A percentile compares a stretch with the other conserved stretches of the same genome.
Evolutionary conservation across 2,113 vertebrate genomes (phyloP).

Genomic region (Oryzias melastigma): DNA sequence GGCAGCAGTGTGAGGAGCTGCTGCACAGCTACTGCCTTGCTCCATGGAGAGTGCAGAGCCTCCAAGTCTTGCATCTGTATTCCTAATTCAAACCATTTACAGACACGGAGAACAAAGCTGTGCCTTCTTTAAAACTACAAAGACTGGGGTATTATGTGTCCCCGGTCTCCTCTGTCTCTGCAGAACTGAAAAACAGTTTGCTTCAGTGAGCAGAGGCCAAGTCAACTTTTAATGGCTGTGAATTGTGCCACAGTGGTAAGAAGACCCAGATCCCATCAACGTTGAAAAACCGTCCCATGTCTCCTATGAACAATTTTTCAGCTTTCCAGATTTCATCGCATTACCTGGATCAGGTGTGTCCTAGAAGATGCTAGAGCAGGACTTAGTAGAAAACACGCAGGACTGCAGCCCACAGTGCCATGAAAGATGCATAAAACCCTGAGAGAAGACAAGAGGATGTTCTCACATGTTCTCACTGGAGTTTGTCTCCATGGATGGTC

Average conservation of each 20-base stretch:
- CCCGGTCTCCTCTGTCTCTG: conserved; percentile 27
- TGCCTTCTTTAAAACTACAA: conserved; percentile 69
- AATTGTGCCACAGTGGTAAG: conserved; percentile 22
- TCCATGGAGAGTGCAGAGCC: conserved; percentile 49
- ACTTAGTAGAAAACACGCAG: no score
- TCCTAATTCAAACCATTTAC: conserved; percentile 58
- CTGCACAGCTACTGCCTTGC: conserved; percentile 45
- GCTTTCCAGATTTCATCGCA: no score
- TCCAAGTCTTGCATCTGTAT: conserved; percentile 59
- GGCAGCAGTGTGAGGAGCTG: conserved; percentile 45
- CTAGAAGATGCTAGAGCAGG: no score
- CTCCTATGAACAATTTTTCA: no score
- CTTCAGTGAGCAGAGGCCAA: conserved; percentile 28
- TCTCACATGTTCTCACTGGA: no score
- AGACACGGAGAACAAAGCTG: conserved; percentile 64
- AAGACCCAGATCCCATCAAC: conserved; percentile 10
- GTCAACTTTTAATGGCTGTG: conserved; percentile 37
- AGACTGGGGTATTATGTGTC: conserved; percentile 51
- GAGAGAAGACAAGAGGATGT: no score
- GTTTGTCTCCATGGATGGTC: no score
- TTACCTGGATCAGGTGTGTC: no score
- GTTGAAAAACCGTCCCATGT: no score
- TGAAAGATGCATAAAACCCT: no score
- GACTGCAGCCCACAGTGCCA: no score
- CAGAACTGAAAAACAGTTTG: conserved; percentile 46